Evolutionary conservation across 35 echinoderm and acorn worm genomes (phyloP).

Genomic region (Diadema setosum): DNA sequence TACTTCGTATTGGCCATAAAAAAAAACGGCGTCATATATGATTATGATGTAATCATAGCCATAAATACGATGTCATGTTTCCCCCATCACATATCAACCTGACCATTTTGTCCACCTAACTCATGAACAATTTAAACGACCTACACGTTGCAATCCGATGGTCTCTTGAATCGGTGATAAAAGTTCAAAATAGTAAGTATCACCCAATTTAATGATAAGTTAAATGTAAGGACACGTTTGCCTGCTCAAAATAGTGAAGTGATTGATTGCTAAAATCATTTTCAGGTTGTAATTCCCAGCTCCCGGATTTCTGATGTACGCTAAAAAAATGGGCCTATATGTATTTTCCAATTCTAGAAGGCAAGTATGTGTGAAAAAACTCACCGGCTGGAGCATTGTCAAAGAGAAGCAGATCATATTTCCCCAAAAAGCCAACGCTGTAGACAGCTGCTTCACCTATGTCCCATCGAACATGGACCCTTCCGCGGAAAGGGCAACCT

Average conservation of each 20-base stretch:
- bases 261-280: not conserved
- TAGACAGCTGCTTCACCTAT: conserved; percentile 77
- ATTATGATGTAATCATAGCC: too few species aligned
- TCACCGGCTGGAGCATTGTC: conserved; percentile 90
- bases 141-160: too few species aligned
- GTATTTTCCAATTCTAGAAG: not conserved
- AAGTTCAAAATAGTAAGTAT: too few species aligned
- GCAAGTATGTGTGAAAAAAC: not conserved
- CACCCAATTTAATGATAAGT: not conserved
- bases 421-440: conserved; percentile 55
- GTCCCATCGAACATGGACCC: conserved; percentile 85
- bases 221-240: not conserved
- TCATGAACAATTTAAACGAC: too few species aligned
- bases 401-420: conserved; percentile 74
- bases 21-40: too few species aligned
- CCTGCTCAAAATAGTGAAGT: not conserved
- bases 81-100: too few species aligned
- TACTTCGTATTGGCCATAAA: too few species aligned
- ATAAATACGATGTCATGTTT: too few species aligned
- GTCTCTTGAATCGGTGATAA: too few species aligned
- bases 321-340: not conserved
- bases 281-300: not conserved
- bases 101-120: too few species aligned
- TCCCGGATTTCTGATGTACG: not conserved
- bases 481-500: conserved; percentile 67